phyloP scores from a whole-genome alignment of 1,140 invertebrate genomes.

The Eriosoma lanigerum region DNA sequence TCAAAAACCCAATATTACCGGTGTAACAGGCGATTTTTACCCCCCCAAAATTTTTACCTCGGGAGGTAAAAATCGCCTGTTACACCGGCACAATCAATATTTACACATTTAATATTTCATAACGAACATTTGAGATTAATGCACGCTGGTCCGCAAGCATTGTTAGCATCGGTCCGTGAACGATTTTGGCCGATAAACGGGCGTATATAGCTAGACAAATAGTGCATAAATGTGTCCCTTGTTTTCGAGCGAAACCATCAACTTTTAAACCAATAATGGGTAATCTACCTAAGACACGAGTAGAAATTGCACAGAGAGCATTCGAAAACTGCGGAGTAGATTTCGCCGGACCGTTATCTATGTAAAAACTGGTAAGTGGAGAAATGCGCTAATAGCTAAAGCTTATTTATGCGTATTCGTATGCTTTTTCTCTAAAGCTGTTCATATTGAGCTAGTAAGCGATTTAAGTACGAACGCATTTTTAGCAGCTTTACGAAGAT shows the following conservation, averaged over 20 bases:
- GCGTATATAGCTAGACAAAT: slow-evolving; percentile 53
- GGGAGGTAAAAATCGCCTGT: too few species aligned
- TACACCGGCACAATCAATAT: too few species aligned
- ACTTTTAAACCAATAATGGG: slow-evolving; percentile 56
- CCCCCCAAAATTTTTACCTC: too few species aligned
- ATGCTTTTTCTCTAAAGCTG: slow-evolving; percentile 58
- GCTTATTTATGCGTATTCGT: slow-evolving; percentile 59
- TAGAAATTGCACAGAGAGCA: slow-evolving; percentile 52
- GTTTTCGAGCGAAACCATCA: slow-evolving; percentile 54
- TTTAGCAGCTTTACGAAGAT: slow-evolving; percentile 58
- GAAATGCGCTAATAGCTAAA: slow-evolving; percentile 56
- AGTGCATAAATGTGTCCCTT: slow-evolving; percentile 56
- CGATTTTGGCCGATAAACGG: slow-evolving; percentile 57
- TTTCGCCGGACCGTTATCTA: slow-evolving; percentile 58
- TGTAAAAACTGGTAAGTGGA: slow-evolving; percentile 55
- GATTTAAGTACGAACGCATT: slow-evolving; percentile 58
- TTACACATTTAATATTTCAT: too few species aligned
- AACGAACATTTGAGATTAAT: too few species aligned
- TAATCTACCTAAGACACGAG: slow-evolving; percentile 54
- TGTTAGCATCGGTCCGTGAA: slow-evolving; percentile 50
- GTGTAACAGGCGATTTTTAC: too few species aligned
- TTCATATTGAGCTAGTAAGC: slow-evolving; percentile 60
- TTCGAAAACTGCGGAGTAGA: slow-evolving; percentile 57
- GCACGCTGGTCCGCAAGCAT: too few species aligned
- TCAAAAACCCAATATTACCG: too few species aligned